phyloP scores from a whole-genome alignment of 2,888 invertebrate species.

The Blastobasis lacticolella region DNA sequence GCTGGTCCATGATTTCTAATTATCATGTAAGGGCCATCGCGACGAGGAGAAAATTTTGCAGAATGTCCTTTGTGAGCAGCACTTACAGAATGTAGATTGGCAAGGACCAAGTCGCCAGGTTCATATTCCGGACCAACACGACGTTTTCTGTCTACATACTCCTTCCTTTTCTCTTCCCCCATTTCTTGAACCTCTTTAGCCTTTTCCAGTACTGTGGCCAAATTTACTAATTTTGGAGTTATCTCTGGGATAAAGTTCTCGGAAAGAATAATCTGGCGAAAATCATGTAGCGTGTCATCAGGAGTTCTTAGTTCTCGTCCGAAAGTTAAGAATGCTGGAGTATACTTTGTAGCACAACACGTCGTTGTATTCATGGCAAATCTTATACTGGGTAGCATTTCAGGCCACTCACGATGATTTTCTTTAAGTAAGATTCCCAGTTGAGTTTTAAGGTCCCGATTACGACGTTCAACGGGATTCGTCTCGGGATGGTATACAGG shows the following conservation, averaged over 20 bases:
- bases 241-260: constrained; percentile 28
- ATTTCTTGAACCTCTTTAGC: constrained; percentile 7
- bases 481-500: constrained; percentile 26
- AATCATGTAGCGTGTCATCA: constrained; percentile 25
- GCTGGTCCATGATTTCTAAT: background rate
- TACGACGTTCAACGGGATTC: constrained; percentile 31
- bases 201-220: constrained; percentile 2
- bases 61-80: background rate
- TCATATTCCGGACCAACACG: constrained; percentile 2
- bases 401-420: constrained; percentile 18
- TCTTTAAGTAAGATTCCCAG: constrained; percentile 12
- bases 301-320: constrained; percentile 31
- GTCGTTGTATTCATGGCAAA: constrained; percentile 13
- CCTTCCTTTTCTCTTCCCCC: constrained; percentile 6
- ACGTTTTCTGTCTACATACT: constrained; percentile 1
- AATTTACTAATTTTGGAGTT: constrained; percentile 10
- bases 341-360: constrained; percentile 16
- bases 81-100: constrained; percentile 3
- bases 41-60: constrained; percentile 3
- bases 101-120: constrained; percentile 7
- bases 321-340: constrained; percentile 31
- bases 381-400: constrained; percentile 9
- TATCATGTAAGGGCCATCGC: constrained; percentile 7
- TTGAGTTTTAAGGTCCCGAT: no score
- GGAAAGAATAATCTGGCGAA: constrained; percentile 16